Evolutionary conservation across 2,113 vertebrate species (phyloP).

Genomic region (Podarcis muralis): DNA sequence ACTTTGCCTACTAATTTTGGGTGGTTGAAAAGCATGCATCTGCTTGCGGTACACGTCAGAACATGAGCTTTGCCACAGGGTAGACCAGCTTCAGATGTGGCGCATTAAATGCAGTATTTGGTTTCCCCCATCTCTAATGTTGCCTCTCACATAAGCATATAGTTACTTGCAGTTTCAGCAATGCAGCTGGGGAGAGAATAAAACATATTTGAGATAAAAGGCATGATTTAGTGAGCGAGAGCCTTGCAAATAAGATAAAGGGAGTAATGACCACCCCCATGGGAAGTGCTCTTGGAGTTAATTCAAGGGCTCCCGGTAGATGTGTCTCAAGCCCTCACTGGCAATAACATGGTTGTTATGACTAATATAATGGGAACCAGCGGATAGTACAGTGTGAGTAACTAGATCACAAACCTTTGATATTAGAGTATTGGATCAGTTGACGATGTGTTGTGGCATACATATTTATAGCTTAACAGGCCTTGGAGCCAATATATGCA

Average conservation of each 20-base stretch:
- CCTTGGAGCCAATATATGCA: slow-evolving; percentile 61
- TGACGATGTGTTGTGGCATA: slow-evolving; percentile 43
- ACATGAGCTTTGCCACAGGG: fast-evolving
- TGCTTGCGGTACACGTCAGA: not conserved
- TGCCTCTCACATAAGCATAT: not conserved
- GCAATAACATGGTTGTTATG: not conserved
- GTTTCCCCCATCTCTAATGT: not conserved
- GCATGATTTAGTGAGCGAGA: slow-evolving; percentile 46
- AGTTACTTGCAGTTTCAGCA: slow-evolving; percentile 15
- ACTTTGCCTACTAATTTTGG: slow-evolving; percentile 2
- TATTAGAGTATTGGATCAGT: slow-evolving; percentile 47
- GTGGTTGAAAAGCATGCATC: not conserved
- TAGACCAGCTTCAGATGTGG: not conserved
- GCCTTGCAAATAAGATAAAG: slow-evolving; percentile 38
- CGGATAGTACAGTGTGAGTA: slow-evolving; percentile 22
- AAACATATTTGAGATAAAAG: slow-evolving; percentile 14
- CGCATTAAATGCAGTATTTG: fast-evolving
- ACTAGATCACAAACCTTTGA: slow-evolving; percentile 45
- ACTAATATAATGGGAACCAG: not conserved
- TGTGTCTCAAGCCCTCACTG: slow-evolving; percentile 13
- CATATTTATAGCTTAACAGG: slow-evolving; percentile 68
- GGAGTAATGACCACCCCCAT: slow-evolving; percentile 17
- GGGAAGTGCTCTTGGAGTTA: not conserved
- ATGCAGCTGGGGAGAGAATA: not conserved
- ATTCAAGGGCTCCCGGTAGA: slow-evolving; percentile 16